These are phyloP conservation scores for Callorhinus ursinus DNA, from an alignment of 2,113 vertebrate species.

Conservation along the genomic window DNA sequence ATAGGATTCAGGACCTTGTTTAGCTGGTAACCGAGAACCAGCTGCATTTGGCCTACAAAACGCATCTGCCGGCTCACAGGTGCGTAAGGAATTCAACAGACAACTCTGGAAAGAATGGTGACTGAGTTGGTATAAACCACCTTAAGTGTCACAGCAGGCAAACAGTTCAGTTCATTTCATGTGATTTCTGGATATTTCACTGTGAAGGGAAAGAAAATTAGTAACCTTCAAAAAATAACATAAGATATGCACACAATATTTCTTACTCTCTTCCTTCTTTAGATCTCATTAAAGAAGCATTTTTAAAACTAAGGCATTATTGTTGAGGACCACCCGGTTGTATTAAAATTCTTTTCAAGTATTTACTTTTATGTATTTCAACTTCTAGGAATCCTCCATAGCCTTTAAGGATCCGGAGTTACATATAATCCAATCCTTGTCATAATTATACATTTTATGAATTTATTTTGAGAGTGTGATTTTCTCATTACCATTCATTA, in stretches of 20 bases:
- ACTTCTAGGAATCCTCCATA: background rate
- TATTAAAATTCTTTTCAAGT: background rate
- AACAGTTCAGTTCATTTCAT: background rate
- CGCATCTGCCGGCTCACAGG: accelerated
- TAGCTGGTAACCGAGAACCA: background rate
- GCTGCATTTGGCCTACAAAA: background rate
- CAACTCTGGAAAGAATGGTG: background rate
- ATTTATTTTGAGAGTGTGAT: background rate
- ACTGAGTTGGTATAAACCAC: background rate
- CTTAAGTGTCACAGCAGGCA: background rate
- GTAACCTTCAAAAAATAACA: background rate
- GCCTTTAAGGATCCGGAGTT: background rate
- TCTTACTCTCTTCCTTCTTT: background rate
- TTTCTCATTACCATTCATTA: background rate
- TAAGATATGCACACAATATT: background rate
- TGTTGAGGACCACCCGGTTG: background rate
- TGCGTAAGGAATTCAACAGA: background rate
- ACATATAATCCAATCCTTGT: background rate
- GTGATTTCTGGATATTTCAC: background rate
- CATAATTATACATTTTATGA: background rate
- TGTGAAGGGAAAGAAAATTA: background rate
- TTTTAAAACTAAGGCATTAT: background rate
- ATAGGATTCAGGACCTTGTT: background rate
- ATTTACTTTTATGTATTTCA: background rate
- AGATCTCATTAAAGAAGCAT: background rate